Conservation (phyloP, 2,797 vertebrate species). For the Lutjanus campechanus region DNA sequence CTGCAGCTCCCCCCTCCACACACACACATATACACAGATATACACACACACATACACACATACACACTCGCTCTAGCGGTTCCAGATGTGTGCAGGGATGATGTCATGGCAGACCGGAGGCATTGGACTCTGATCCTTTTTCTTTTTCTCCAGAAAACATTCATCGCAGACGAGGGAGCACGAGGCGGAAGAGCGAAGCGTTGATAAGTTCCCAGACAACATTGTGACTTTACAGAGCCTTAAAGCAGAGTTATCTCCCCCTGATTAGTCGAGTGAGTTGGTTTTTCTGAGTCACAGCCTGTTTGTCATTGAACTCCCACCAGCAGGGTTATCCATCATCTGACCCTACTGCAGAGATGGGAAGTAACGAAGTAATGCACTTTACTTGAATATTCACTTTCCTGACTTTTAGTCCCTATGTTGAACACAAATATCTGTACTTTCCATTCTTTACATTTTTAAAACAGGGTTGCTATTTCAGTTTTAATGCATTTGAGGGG, state of each 20-base stretch:
- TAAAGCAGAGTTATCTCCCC: slow-evolving; percentile 39
- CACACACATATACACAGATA: slow-evolving; percentile 17
- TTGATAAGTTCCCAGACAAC: slow-evolving; percentile 72
- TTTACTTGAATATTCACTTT: too few relatives aligned
- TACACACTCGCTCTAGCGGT: slow-evolving; percentile 72
- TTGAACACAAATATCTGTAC: too few relatives aligned
- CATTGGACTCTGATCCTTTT: slow-evolving; percentile 62
- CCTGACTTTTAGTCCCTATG: too few relatives aligned
- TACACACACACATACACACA: slow-evolving; percentile 57
- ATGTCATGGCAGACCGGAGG: slow-evolving; percentile 85
- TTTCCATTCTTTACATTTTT: too few relatives aligned
- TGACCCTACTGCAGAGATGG: slow-evolving; percentile 3
- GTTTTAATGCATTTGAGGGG: too few relatives aligned
- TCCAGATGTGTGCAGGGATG: slow-evolving; percentile 86
- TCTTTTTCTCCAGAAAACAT: slow-evolving; percentile 71
- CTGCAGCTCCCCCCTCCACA: slow-evolving; percentile 45
- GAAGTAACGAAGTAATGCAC: too few relatives aligned
- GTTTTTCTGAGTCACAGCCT: slow-evolving; percentile 65
- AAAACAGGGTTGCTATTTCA: too few relatives aligned
- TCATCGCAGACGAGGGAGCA: slow-evolving; percentile 61
- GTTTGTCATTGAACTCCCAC: slow-evolving; percentile 49
- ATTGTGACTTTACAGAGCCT: slow-evolving; percentile 18
- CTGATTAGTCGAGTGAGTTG: slow-evolving; percentile 39
- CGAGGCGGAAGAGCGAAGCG: slow-evolving; percentile 52
- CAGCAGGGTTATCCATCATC: neutral